Conservation (phyloP, 2,797 vertebrate genomes). For the Scyliorhinus canicula region DNA sequence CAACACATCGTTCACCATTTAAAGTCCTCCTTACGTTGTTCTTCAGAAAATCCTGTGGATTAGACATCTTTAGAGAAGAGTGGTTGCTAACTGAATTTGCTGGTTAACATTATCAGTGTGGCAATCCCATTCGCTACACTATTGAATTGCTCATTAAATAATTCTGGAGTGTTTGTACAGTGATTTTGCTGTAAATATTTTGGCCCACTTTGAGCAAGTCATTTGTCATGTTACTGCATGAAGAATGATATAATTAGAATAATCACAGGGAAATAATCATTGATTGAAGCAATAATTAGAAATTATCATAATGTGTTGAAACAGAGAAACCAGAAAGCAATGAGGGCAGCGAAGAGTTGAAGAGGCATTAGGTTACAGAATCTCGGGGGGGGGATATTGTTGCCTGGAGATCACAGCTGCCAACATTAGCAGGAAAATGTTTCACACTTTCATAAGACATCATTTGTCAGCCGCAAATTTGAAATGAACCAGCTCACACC, state of each 20-base stretch:
- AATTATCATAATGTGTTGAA: slow-evolving; percentile 8
- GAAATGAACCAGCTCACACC: too few species aligned
- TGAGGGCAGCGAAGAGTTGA: not conserved
- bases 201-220: not conserved
- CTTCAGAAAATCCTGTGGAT: not conserved
- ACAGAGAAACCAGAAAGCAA: not conserved
- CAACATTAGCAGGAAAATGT: not conserved
- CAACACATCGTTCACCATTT: not conserved
- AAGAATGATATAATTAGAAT: slow-evolving; percentile 11
- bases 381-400: not conserved
- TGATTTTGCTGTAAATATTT: slow-evolving; percentile 6
- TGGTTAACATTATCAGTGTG: not conserved
- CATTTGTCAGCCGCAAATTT: not conserved
- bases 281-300: slow-evolving; percentile 30
- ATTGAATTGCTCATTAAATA: not conserved
- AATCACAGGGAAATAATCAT: not conserved
- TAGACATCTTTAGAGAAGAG: not conserved
- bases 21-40: not conserved
- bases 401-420: not conserved
- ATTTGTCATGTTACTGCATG: not conserved
- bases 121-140: not conserved
- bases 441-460: not conserved
- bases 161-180: not conserved
- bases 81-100: not conserved
- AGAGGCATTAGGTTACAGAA: not conserved